Evolutionary conservation across 2,113 vertebrate species (phyloP).

Genomic region (Progne subis): DNA sequence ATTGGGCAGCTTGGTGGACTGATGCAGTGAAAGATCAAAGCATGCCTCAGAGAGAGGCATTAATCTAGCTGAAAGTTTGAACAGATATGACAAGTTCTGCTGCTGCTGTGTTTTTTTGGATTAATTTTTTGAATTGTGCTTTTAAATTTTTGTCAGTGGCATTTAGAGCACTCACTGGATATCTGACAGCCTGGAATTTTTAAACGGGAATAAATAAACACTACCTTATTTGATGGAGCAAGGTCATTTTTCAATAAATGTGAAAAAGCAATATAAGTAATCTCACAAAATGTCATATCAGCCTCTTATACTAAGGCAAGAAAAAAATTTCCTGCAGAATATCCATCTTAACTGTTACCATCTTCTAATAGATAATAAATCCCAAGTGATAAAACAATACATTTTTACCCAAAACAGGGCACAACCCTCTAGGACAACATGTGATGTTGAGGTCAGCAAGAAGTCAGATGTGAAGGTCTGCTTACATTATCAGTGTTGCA

Average conservation of each 20-base stretch:
- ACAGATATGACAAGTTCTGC: background rate
- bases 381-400: background rate
- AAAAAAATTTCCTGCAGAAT: background rate
- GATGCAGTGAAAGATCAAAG: background rate
- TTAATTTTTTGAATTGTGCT: background rate
- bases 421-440: background rate
- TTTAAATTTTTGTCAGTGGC: background rate
- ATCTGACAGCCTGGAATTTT: background rate
- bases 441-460: background rate
- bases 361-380: background rate
- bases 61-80: background rate
- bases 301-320: background rate
- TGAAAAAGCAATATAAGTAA: background rate
- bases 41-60: background rate
- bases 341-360: background rate
- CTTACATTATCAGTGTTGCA: background rate
- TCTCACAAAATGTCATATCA: background rate
- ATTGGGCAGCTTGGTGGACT: background rate
- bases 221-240: background rate
- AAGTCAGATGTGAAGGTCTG: background rate
- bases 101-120: background rate
- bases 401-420: background rate
- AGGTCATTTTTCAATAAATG: background rate
- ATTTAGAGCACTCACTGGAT: background rate
- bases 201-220: background rate